A percentile compares a stretch with the other conserved stretches of the same genome.
Conservation (phyloP, 2,888 invertebrate species). For the Sisyra terminalis region DNA sequence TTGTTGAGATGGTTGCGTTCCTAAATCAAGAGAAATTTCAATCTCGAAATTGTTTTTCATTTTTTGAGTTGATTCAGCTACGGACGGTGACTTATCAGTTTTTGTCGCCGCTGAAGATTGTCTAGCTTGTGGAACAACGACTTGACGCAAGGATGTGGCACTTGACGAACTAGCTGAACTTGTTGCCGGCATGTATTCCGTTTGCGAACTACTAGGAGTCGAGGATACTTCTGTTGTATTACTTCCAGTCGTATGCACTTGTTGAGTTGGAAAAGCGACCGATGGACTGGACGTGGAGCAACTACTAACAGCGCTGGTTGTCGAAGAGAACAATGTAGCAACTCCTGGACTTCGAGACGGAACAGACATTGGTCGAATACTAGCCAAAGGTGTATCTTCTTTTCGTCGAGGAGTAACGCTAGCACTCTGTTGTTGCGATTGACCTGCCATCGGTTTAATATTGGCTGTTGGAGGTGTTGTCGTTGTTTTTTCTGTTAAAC, state of each 20-base stretch:
- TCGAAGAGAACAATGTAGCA: conserved; percentile 65
- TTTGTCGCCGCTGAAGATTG: conserved; percentile 10
- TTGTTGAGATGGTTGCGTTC: too few relatives aligned
- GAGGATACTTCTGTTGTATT: conserved; percentile 35
- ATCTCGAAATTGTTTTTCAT: conserved; percentile 35
- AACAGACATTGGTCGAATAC: conserved; percentile 79
- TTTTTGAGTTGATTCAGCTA: conserved; percentile 34
- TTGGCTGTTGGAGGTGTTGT: conserved; percentile 64
- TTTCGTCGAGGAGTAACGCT: conserved; percentile 52
- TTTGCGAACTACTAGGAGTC: conserved; percentile 57
- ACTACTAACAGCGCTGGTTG: conserved; percentile 30
- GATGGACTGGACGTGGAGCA: conserved; percentile 19
- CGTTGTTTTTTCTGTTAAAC: conserved; percentile 36
- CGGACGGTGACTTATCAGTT: conserved; percentile 15
- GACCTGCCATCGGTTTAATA: conserved; percentile 85
- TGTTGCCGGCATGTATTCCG: conserved; percentile 75
- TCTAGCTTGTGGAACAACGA: conserved; percentile 44
- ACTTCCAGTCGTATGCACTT: conserved; percentile 29
- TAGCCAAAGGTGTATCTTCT: conserved; percentile 75
- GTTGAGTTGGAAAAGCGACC: conserved; percentile 41
- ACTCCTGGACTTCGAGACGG: conserved; percentile 40
- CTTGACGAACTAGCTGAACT: conserved; percentile 44
- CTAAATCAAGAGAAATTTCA: too few relatives aligned
- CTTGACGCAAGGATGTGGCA: conserved; percentile 38
- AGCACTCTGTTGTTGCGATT: conserved; percentile 32